phyloP scores from a whole-genome alignment of 2,113 vertebrate genomes.

The Dicaeum eximium region DNA sequence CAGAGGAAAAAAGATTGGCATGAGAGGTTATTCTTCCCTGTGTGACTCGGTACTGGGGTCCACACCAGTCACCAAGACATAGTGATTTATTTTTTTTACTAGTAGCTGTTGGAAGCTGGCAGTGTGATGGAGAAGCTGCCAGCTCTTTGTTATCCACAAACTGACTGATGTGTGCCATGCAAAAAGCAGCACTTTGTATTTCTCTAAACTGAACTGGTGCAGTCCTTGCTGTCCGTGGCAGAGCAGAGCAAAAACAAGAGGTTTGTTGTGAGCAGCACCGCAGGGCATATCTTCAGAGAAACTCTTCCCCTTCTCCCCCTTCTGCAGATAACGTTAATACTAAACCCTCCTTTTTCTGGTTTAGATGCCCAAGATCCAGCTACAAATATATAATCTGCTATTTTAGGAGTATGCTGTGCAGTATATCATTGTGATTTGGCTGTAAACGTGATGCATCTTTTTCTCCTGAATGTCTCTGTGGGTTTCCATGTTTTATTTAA shows the following conservation, averaged over 20 bases:
- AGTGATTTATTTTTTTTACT: background rate
- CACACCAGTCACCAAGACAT: background rate
- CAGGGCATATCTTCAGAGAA: background rate
- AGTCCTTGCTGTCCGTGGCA: background rate
- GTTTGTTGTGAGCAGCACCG: background rate
- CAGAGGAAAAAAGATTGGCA: background rate
- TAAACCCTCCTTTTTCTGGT: background rate
- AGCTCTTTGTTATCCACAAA: background rate
- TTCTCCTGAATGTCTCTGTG: background rate
- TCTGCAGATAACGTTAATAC: background rate
- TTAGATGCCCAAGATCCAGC: background rate
- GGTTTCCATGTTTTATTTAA: background rate
- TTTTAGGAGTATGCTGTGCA: background rate
- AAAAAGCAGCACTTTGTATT: background rate
- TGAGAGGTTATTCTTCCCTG: background rate
- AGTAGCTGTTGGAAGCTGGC: background rate
- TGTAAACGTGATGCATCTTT: background rate
- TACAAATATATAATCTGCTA: background rate
- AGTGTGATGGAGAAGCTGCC: background rate
- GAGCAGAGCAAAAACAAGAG: background rate
- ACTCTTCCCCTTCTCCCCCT: background rate
- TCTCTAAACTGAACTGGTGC: background rate
- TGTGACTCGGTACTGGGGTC: background rate
- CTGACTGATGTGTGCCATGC: background rate
- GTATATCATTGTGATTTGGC: accelerated